Conservation (phyloP, 2,888 invertebrate genomes). For the Papilio demoleus region DNA sequence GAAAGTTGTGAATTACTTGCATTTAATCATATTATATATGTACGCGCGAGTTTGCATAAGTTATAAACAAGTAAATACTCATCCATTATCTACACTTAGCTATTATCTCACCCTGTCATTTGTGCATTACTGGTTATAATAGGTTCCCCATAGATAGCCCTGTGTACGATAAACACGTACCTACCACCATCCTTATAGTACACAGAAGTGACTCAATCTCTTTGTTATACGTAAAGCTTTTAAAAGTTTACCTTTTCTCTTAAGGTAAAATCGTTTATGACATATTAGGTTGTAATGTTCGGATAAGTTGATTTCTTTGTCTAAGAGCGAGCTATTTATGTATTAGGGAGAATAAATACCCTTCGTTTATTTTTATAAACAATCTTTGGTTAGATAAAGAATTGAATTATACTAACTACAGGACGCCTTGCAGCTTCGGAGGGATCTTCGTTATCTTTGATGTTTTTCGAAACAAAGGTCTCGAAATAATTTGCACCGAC, state of each 20-base stretch:
- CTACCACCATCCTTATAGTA: slow-evolving; percentile 10
- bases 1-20: neutral
- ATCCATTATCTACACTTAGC: slow-evolving; percentile 20
- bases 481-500: neutral
- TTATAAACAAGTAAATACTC: slow-evolving; percentile 17
- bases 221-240: slow-evolving; percentile 4
- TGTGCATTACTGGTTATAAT: slow-evolving; percentile 21
- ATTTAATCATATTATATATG: neutral
- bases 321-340: neutral
- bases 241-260: slow-evolving; percentile 8
- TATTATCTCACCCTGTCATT: slow-evolving; percentile 21
- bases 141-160: neutral
- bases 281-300: neutral
- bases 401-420: neutral
- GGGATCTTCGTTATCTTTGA: neutral
- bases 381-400: neutral
- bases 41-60: neutral
- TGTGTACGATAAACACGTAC: neutral
- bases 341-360: neutral
- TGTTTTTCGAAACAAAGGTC: neutral
- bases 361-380: neutral
- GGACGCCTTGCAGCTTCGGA: too few species aligned
- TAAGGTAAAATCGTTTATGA: slow-evolving; percentile 6
- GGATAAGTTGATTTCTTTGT: neutral
- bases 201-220: neutral